These are phyloP conservation scores for Taxidea taxus DNA, from an alignment of 2,113 vertebrate genomes.

Conservation along the genomic window DNA sequence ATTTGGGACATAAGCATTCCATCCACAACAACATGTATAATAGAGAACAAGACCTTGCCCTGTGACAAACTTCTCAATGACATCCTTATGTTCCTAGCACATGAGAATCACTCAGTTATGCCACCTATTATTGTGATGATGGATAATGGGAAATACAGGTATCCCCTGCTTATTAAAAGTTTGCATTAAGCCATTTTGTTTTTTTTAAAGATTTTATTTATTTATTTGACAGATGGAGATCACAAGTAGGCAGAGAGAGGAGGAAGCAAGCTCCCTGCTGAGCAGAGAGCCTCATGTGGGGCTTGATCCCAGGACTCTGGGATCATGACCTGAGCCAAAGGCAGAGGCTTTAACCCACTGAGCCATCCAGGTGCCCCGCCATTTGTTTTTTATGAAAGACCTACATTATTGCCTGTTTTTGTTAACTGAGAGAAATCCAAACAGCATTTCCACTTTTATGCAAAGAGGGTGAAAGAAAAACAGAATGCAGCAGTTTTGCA, in stretches of 20 bases:
- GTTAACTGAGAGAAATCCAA: not conserved
- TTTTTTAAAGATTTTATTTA: too few relatives aligned
- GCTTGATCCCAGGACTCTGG: too few relatives aligned
- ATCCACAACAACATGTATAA: not conserved
- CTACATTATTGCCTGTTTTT: not conserved
- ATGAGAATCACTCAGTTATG: not conserved
- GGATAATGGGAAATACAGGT: not conserved
- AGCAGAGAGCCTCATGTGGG: too few relatives aligned
- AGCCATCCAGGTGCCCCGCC: too few relatives aligned
- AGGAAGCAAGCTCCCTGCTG: too few relatives aligned
- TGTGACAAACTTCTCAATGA: not conserved
- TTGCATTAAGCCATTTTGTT: not conserved
- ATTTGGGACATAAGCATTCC: not conserved
- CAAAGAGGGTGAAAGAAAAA: not conserved
- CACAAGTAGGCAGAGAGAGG: too few relatives aligned
- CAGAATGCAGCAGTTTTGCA: not conserved
- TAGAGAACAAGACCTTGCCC: not conserved
- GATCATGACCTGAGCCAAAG: too few relatives aligned
- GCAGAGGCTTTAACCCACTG: too few relatives aligned
- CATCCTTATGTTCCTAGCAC: not conserved
- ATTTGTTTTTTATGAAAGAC: not conserved
- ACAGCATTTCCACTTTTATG: not conserved
- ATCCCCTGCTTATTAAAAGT: not conserved
- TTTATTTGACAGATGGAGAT: too few relatives aligned
- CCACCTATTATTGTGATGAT: not conserved